A percentile compares a stretch with the other conserved stretches of the same genome.
Evolutionary conservation across 2,888 invertebrate species (phyloP).

Genomic region (Dicyrtomina minuta): DNA sequence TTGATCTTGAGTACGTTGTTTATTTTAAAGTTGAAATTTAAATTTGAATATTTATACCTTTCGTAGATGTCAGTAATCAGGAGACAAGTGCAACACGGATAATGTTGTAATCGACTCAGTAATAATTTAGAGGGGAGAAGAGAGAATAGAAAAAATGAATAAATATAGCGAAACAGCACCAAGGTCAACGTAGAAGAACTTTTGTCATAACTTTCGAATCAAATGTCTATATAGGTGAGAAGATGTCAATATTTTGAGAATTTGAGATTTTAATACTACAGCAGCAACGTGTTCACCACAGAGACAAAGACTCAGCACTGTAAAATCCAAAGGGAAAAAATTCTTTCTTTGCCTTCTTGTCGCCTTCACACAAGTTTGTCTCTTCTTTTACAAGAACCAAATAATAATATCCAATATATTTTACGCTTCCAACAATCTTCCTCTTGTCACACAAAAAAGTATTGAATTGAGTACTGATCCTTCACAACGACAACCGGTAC

Average conservation of each 20-base stretch:
- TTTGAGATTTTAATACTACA: too few relatives aligned
- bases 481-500: constrained; percentile 16
- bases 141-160: constrained; percentile 1
- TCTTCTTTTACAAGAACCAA: too few relatives aligned
- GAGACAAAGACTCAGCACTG: constrained; percentile 13
- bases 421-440: background rate
- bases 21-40: too few relatives aligned
- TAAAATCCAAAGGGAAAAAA: background rate
- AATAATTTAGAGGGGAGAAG: too few relatives aligned
- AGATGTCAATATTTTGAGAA: background rate
- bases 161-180: too few relatives aligned
- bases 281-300: constrained; percentile 9
- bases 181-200: too few relatives aligned
- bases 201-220: constrained; percentile 18
- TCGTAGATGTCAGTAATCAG: too few relatives aligned
- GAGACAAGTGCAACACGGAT: too few relatives aligned
- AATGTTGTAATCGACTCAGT: too few relatives aligned
- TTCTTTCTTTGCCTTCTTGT: background rate
- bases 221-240: constrained; percentile 1
- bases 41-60: too few relatives aligned
- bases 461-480: background rate
- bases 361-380: constrained; percentile 4
- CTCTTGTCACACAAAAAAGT: background rate
- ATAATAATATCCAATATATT: background rate
- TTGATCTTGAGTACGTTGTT: too few relatives aligned